phyloP scores from a whole-genome alignment of 1,140 invertebrate species.

The Dolichoris vasculosae region DNA sequence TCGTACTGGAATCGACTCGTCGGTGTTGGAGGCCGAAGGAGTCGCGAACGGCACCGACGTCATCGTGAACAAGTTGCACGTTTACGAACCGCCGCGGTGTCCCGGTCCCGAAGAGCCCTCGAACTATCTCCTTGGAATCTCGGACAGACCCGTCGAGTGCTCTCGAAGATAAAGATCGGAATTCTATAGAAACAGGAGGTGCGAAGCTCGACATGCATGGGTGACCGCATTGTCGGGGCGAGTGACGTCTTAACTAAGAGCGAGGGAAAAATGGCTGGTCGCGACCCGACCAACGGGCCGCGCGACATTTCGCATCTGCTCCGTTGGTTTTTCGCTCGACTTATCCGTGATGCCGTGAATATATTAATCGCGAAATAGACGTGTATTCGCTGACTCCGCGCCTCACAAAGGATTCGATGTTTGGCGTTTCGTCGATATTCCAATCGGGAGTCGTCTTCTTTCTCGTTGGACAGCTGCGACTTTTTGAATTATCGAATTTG shows the following conservation, averaged over 20 bases:
- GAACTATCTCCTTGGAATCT: slow-evolving; percentile 48
- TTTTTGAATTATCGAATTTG: neutral
- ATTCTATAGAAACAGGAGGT: slow-evolving; percentile 60
- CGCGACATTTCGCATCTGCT: neutral
- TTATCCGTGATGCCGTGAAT: neutral
- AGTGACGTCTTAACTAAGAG: slow-evolving; percentile 73
- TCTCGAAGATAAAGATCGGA: slow-evolving; percentile 73
- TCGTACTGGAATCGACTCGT: too few species aligned
- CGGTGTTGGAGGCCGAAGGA: too few species aligned
- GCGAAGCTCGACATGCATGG: slow-evolving; percentile 73
- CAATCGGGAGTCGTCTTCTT: neutral
- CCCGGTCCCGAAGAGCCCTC: slow-evolving; percentile 66
- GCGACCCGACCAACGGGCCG: neutral
- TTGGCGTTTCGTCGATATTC: slow-evolving; percentile 10
- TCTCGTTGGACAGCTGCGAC: neutral
- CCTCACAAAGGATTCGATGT: neutral
- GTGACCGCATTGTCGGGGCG: slow-evolving; percentile 67
- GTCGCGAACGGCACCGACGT: too few species aligned
- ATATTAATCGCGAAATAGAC: neutral
- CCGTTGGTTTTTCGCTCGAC: neutral
- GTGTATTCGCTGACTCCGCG: neutral
- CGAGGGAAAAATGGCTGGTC: neutral
- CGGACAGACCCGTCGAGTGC: slow-evolving; percentile 67
- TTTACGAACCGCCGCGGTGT: slow-evolving; percentile 54
- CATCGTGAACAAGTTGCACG: slow-evolving; percentile 9